Percentiles rank a stretch among this genome's conserved stretches.
Conservation (phyloP, 2,888 invertebrate species). For the Habrosyne pyritoides region DNA sequence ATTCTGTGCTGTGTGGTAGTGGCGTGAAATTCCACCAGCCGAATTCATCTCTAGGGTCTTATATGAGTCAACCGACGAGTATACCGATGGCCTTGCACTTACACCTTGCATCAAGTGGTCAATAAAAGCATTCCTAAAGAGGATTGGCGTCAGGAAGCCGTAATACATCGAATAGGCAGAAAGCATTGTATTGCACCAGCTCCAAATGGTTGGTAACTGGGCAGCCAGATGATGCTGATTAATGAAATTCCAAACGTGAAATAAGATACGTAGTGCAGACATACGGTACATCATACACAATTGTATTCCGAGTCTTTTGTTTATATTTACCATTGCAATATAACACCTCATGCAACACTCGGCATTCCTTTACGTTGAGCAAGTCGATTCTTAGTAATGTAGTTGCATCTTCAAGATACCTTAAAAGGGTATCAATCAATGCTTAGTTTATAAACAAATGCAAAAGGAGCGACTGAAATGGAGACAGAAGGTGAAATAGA, state of each 20-base stretch:
- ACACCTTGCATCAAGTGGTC: no score
- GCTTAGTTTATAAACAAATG: not conserved
- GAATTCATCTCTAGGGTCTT: no score
- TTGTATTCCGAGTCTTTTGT: not conserved
- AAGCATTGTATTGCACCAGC: no score
- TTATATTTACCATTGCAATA: conserved; percentile 1
- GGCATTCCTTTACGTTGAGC: not conserved
- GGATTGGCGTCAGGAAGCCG: no score
- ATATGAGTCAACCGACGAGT: no score
- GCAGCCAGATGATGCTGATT: not conserved
- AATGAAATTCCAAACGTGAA: not conserved
- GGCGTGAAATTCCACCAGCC: no score
- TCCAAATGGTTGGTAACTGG: no score
- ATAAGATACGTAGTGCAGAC: not conserved
- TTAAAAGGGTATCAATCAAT: not conserved
- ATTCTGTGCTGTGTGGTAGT: no score
- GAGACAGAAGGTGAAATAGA: not conserved
- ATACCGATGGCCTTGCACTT: no score
- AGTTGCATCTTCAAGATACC: not conserved
- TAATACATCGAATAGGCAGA: no score
- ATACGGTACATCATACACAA: not conserved
- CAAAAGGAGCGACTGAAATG: not conserved
- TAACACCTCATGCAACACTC: not conserved
- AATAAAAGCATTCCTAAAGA: no score
- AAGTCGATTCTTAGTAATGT: not conserved